These are phyloP conservation scores for Anguilla japonica DNA, from an alignment of 2,113 vertebrate species.

Conservation along the genomic window DNA sequence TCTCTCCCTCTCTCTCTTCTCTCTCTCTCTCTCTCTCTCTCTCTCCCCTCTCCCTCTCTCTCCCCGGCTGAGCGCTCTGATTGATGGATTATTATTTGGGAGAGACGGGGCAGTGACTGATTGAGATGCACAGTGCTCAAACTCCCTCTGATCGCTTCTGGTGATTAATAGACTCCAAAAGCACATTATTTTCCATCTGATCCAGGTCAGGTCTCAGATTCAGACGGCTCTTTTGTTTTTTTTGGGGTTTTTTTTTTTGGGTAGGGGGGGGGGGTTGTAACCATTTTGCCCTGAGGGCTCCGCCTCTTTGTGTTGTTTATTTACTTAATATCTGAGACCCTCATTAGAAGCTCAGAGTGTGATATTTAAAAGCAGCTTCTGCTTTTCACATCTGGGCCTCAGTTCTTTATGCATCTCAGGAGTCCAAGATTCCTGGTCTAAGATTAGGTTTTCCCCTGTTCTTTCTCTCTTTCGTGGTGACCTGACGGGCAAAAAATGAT, in stretches of 20 bases:
- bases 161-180: conserved; percentile 34
- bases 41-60: not conserved
- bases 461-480: not conserved
- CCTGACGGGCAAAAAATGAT: not conserved
- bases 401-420: too few relatives aligned
- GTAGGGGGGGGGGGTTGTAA: not conserved
- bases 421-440: too few relatives aligned
- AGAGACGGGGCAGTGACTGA: conserved; percentile 35
- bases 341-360: not conserved
- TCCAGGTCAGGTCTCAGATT: conserved; percentile 44
- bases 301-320: not conserved
- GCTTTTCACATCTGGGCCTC: not conserved
- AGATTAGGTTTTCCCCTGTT: not conserved
- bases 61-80: conserved; percentile 15
- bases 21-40: too few relatives aligned
- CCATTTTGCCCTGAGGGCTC: conserved; percentile 25
- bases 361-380: not conserved
- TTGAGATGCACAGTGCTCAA: conserved; percentile 32
- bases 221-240: conserved; percentile 32
- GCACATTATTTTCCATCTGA: conserved; percentile 12
- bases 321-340: not conserved
- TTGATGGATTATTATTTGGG: conserved; percentile 39
- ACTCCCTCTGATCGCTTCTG: conserved; percentile 30
- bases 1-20: not conserved
- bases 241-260: not conserved